Conservation (phyloP, 2,888 invertebrate genomes). For the Azorinus chamasolen region DNA sequence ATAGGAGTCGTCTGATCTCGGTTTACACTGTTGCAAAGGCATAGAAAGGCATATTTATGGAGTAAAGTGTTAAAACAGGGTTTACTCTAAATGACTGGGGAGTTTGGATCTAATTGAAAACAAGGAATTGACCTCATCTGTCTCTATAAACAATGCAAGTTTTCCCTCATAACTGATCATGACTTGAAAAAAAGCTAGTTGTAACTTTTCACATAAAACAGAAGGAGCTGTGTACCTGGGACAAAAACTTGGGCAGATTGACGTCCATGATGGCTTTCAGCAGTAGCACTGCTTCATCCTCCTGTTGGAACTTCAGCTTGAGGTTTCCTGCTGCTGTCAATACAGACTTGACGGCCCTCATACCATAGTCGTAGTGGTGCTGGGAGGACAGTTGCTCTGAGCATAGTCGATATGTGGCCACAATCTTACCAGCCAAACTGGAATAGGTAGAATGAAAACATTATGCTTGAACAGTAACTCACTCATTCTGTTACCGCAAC, state of each 20-base stretch:
- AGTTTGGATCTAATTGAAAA: too few species aligned
- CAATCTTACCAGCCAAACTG: constrained; percentile 86
- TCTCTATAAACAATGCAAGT: too few species aligned
- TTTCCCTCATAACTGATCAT: too few species aligned
- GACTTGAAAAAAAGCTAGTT: too few species aligned
- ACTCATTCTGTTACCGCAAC: neutral
- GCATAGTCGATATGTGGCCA: constrained; percentile 86
- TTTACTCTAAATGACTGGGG: too few species aligned
- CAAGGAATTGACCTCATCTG: too few species aligned
- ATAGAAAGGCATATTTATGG: too few species aligned
- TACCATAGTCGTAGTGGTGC: constrained; percentile 88
- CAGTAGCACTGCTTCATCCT: constrained; percentile 85
- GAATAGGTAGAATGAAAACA: neutral
- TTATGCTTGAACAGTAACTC: neutral
- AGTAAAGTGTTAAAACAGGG: too few species aligned
- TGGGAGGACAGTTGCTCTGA: constrained; percentile 87
- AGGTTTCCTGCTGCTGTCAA: constrained; percentile 87
- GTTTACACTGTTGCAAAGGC: too few species aligned
- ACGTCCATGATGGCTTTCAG: constrained; percentile 87
- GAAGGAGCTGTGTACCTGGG: too few species aligned
- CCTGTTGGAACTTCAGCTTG: constrained; percentile 85
- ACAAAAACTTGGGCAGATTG: constrained; percentile 86
- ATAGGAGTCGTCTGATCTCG: too few species aligned
- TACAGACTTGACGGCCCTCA: constrained; percentile 87
- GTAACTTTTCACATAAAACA: too few species aligned